phyloP scores from a whole-genome alignment of 2,888 invertebrate genomes.

The Lucinisca nassula region DNA sequence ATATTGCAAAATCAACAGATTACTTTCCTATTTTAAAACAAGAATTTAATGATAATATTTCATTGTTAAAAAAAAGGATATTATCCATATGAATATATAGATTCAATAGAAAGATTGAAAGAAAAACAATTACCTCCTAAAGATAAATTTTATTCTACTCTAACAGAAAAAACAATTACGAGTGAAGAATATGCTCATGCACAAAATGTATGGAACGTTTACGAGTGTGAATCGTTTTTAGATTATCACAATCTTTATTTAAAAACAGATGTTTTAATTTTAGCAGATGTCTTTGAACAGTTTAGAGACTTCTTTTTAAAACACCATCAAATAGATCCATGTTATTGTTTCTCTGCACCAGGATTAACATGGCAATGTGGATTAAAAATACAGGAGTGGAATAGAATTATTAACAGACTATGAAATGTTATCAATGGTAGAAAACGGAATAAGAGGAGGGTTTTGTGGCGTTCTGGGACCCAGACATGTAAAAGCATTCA shows the following conservation, averaged over 20 bases:
- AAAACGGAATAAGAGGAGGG: conserved; percentile 59
- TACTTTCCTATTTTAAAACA: conserved; percentile 31
- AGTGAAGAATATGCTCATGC: conserved; percentile 45
- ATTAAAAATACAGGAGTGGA: conserved; percentile 48
- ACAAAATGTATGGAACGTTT: conserved; percentile 25
- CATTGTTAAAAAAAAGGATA: neutral
- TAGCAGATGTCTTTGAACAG: conserved; percentile 50
- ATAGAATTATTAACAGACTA: conserved; percentile 56
- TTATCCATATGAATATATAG: neutral
- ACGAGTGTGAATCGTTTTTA: conserved; percentile 30
- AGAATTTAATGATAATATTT: conserved; percentile 13
- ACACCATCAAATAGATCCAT: conserved; percentile 78
- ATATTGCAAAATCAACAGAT: conserved; percentile 31
- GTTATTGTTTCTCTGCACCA: conserved; percentile 79
- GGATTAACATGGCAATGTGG: conserved; percentile 71
- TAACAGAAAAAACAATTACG: conserved; percentile 34
- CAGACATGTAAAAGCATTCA: conserved; percentile 51
- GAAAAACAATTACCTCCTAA: conserved; percentile 34
- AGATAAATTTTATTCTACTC: conserved; percentile 34
- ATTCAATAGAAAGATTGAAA: conserved; percentile 35
- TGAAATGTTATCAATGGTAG: conserved; percentile 56
- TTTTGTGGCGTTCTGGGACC: conserved; percentile 25
- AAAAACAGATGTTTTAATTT: conserved; percentile 54
- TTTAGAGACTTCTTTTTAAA: conserved; percentile 40
- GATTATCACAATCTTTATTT: conserved; percentile 55